phyloP scores from a whole-genome alignment of 1,140 invertebrate species.

The Achatina immaculata region DNA sequence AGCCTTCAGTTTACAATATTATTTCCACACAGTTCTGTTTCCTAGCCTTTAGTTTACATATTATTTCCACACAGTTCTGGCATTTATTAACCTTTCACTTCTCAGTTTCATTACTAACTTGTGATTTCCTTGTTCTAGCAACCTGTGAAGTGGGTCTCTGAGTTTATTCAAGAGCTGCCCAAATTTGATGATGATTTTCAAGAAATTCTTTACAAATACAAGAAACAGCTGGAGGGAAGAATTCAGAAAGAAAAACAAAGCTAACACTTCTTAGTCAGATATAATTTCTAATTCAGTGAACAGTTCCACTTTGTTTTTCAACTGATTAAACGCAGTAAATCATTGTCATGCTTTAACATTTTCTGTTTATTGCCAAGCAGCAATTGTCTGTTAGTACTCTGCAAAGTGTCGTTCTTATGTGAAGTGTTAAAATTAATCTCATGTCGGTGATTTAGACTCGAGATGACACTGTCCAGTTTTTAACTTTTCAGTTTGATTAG shows the following conservation, averaged over 20 bases:
- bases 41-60: no score
- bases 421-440: not conserved
- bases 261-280: not conserved
- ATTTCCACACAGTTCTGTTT: no score
- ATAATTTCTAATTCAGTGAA: not conserved
- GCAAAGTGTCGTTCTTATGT: not conserved
- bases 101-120: no score
- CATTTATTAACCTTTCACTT: no score
- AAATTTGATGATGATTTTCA: not conserved
- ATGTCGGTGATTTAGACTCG: no score
- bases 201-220: conserved; percentile 26
- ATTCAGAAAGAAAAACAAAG: not conserved
- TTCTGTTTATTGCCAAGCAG: not conserved
- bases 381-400: not conserved
- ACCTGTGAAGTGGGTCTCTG: conserved; percentile 22
- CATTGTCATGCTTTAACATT: not conserved
- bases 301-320: not conserved
- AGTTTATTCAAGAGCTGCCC: conserved; percentile 17
- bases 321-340: not conserved
- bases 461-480: no score
- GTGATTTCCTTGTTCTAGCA: conserved; percentile 24
- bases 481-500: no score
- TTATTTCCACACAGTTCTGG: no score
- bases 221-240: conserved; percentile 5
- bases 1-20: no score